Base-by-base conservation (phyloP, 2,113 vertebrate genomes). In the Genyomyrus donnyi region DNA sequence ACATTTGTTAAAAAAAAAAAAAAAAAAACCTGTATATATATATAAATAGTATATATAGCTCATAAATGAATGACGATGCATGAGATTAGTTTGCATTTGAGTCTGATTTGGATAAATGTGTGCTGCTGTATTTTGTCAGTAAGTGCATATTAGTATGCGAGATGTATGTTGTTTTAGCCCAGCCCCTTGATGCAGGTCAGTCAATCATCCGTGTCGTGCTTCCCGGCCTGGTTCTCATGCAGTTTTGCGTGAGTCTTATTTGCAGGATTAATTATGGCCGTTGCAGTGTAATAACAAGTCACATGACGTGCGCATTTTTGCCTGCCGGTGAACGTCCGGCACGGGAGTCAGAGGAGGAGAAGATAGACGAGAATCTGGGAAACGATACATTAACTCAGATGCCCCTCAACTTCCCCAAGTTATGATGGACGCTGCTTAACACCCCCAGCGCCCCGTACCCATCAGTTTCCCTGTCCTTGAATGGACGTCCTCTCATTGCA, bases 231-330 rank as follows among this genome's bases (percentile, higher is more conserved):
- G 21, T 87, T 49, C 46, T 70, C 48, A 52, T 87, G 84, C 80
- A 56, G 56, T 24, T 86, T 48, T 87, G 45, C 58, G 19, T 74
- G 27, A 39, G 21, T 87, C 84, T 74, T 90, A 87, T 90, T 90
- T 50, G 46, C 85, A 90, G 84, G 84, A 85, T 90, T 90, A 86
- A 90, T 90, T 62, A 70, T 58, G 31, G 89, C 80, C 35, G 50
- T 87, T 52, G 85, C 53, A 39, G 35, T 74, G 85, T 90, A 90
- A 87, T 74, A 50, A 87, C 58, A 89, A 89, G 89, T 87, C 85
- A 58, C 53, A 39, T 87, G 84, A 70, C 58, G 3, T 49, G 21
- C 2, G 56, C 46, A 35, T 62, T 88, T 35, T 56, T 56, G 11
- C 49, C 85, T 56, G 83, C 31, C 10, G 50, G 24, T 50, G 48